Evolutionary conservation across 2,888 invertebrate species (phyloP).

Genomic region (Itoplectis maculator): DNA sequence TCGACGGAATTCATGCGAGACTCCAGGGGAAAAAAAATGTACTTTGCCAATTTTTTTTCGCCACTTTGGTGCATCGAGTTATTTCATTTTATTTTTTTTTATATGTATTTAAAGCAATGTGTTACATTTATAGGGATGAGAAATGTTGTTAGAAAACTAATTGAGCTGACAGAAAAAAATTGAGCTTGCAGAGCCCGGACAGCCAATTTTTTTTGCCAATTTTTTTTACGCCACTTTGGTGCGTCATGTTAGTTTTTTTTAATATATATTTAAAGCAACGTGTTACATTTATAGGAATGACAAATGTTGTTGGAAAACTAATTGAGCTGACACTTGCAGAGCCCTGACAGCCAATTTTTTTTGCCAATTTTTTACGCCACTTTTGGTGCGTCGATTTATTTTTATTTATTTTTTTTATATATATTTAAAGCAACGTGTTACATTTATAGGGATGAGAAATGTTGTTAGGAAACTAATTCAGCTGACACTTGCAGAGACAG

Average conservation of each 20-base stretch:
- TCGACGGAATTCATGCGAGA: slow-evolving; percentile 8
- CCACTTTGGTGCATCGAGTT: not conserved
- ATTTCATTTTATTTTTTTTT: not conserved
- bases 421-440: not conserved
- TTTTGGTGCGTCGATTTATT: not conserved
- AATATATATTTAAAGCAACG: not conserved
- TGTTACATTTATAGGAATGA: too few species aligned
- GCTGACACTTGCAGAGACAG: too few species aligned
- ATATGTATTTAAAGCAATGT: not conserved
- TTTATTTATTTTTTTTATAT: not conserved
- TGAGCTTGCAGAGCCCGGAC: too few species aligned
- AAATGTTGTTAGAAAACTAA: too few species aligned
- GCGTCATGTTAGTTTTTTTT: not conserved
- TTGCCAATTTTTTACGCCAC: not conserved
- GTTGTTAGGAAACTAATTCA: too few species aligned
- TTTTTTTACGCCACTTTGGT: not conserved
- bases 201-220: not conserved
- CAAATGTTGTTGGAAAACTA: too few species aligned
- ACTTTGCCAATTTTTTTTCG: not conserved
- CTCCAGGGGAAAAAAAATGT: not conserved
- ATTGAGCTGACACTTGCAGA: too few species aligned
- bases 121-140: too few species aligned
- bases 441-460: too few species aligned
- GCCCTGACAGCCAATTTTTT: not conserved
- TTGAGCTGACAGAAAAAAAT: too few species aligned